Evolutionary conservation across 2,888 invertebrate genomes (phyloP), one percentile per base, ranked within the genome.

Genomic region (Ophion slaviceki): DNA sequence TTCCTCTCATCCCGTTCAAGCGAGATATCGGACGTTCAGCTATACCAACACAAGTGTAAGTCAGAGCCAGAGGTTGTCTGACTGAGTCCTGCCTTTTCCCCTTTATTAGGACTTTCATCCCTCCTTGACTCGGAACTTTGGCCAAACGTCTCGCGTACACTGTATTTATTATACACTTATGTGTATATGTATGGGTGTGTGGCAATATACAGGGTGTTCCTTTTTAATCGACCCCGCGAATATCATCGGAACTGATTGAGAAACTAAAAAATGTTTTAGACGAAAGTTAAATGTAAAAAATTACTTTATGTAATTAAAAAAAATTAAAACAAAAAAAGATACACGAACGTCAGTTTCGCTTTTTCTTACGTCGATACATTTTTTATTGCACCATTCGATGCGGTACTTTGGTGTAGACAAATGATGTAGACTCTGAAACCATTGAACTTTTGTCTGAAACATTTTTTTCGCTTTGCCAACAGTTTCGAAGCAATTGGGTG

Each of bases 1-100:
- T 75, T 20, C 64, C 64, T 61, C 72, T 66, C 67, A 78, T 64
- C 45, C 59, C 72, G 82, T 82, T 82, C 40, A 78, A 82, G 36
- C 10, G 76, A 78, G 71, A 78, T 72, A 82, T 78, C 82, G 78
- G 77, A 67, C 77, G 71, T 77, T 82, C 32, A 72, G 47, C 66
- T 66, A 71, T 71, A 64, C 61, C 59, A 61, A 61, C 36, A 80
- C 32, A 36, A 64, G 64, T 70, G 28, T 71, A 70, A 80, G 72
- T 71, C 66, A 71, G 28, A 66, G 72, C 66, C 66, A 76, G 76
- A 76, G 66, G 47, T 82, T 71, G 82, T 64, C 71, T 72, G 72
- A 72, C 20, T 79, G 78, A 79, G 76, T 36, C 40, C 64, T 66
- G 8, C 24, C 61, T 77, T 74, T 67, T 36, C 70, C 61, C 70